These are phyloP conservation scores for Agelaius phoeniceus DNA, from an alignment of 2,113 vertebrate species.

Conservation along the genomic window DNA sequence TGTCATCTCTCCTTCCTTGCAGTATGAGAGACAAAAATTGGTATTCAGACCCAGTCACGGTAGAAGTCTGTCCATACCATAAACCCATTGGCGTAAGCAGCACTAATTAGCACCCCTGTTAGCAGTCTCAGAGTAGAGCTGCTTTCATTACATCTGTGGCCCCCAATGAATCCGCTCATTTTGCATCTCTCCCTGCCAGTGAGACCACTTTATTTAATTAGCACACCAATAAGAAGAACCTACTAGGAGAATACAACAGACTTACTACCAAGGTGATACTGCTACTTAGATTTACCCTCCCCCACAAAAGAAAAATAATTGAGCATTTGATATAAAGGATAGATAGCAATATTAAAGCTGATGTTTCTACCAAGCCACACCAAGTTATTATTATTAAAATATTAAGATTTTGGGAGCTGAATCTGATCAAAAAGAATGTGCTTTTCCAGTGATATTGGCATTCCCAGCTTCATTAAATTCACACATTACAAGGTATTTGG, in stretches of 20 bases:
- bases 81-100: background rate
- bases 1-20: background rate
- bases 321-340: background rate
- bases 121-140: background rate
- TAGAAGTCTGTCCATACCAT: background rate
- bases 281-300: background rate
- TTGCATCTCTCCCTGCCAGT: background rate
- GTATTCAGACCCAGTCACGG: background rate
- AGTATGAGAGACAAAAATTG: background rate
- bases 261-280: background rate
- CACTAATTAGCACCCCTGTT: background rate
- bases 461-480: slow-evolving; percentile 21
- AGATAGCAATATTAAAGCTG: background rate
- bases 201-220: slow-evolving; percentile 22
- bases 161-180: background rate
- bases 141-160: background rate
- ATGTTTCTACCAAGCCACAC: background rate
- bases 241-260: background rate
- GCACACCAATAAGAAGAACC: background rate
- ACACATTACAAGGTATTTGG: background rate
- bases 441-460: background rate
- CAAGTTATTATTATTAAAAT: background rate
- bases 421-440: background rate
- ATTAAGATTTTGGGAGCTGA: background rate
- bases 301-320: background rate